Evolutionary conservation across 2,113 vertebrate species (phyloP).

Genomic region (Triplophysa rosa): DNA sequence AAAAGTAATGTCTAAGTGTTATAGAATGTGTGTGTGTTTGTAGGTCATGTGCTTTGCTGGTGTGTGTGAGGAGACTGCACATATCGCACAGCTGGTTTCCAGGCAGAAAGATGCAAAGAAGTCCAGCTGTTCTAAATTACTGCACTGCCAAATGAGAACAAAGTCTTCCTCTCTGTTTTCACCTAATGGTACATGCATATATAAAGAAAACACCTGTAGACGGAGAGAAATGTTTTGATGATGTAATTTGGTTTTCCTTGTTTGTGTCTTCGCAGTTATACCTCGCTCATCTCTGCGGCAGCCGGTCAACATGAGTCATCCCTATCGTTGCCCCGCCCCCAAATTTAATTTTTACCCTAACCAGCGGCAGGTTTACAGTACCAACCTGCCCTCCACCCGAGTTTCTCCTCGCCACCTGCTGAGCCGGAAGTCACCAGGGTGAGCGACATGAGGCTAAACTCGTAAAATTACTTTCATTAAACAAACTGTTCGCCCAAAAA

Average conservation of each 20-base stretch:
- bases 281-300: slow-evolving; percentile 84
- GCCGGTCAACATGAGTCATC: slow-evolving; percentile 68
- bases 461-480: not conserved
- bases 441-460: not conserved
- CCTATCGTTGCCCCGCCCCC: slow-evolving; percentile 42
- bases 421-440: slow-evolving; percentile 55
- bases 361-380: slow-evolving; percentile 63
- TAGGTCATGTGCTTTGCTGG: slow-evolving; percentile 83
- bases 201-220: no score
- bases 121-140: slow-evolving; percentile 71
- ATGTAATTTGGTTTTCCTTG: not conserved
- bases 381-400: slow-evolving; percentile 59
- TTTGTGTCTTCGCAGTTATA: slow-evolving; percentile 68
- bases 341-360: slow-evolving; percentile 61
- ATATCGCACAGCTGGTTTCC: slow-evolving; percentile 86
- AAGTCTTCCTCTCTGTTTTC: slow-evolving; percentile 77
- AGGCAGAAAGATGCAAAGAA: slow-evolving; percentile 83
- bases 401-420: slow-evolving; percentile 46
- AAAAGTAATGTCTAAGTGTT: not conserved
- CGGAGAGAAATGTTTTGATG: not conserved
- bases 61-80: slow-evolving; percentile 79
- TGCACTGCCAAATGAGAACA: slow-evolving; percentile 86
- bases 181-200: slow-evolving; percentile 70
- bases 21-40: slow-evolving; percentile 18
- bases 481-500: no score